Conservation (phyloP, 2,113 vertebrate genomes). For the Corvus hawaiiensis region DNA sequence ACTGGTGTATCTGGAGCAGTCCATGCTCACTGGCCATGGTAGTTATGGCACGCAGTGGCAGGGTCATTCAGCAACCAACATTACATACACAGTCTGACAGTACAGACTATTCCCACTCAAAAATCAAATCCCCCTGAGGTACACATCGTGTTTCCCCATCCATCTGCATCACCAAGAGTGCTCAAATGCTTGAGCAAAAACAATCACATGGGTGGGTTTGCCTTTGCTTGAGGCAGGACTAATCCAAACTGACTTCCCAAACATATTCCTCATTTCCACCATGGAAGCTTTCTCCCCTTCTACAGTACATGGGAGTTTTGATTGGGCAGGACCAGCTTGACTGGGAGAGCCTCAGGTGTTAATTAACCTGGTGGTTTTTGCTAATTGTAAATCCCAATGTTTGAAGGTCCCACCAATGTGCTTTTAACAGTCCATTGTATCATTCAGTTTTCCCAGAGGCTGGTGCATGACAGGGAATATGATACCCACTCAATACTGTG, state of each 20-base stretch:
- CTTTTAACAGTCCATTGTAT: neutral
- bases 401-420: neutral
- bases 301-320: neutral
- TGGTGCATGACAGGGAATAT: neutral
- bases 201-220: neutral
- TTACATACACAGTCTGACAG: no score
- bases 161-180: neutral
- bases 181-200: neutral
- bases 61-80: neutral
- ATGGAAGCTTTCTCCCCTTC: neutral
- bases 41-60: neutral
- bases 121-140: neutral
- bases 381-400: neutral
- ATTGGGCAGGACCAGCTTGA: neutral
- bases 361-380: neutral
- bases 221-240: neutral
- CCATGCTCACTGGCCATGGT: neutral
- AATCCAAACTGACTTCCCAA: neutral
- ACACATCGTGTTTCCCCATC: neutral
- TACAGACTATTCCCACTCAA: neutral
- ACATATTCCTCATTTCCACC: neutral
- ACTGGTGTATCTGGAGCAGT: neutral
- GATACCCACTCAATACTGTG: no score
- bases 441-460: neutral
- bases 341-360: neutral